Base-by-base conservation (phyloP, 2,113 vertebrate genomes). In the Lynx canadensis region DNA sequence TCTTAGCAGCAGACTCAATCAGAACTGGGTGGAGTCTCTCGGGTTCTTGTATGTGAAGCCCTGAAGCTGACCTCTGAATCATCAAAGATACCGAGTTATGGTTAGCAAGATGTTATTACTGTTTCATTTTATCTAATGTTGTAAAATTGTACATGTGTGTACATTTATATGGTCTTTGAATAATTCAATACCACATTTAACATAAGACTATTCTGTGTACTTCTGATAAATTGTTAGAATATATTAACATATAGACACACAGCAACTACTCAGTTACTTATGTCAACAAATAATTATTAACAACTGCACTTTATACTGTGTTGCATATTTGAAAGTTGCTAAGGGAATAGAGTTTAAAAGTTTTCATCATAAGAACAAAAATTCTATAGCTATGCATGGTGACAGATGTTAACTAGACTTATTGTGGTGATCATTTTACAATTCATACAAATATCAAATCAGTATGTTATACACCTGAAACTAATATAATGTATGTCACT, bases 211-310 rank as follows among this genome's bases (percentile, higher is more conserved):
- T 95, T 83, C 33, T 88, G 86, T 93, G 38, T 29, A 57, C 86
- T 83, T 52, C 50, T 92, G n/a, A 71, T 87, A 66, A 94, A 29
- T 25, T 83, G 1, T 89, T 91, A 73, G 21, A 95, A 10, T 80
- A 88, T 84, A 31, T 45, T 96, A 85, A 65, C 38, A 96, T 71
- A 89, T n/a, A 91, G 80, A 96, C 87, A 96, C 11, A 48, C n/a
- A 94, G 52, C 74, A 93, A 95, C 2, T 84, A 41, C 76, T 94
- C 19, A 83, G 18, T 91, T 95, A 63, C 36, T 90, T 80, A 92
- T 83, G 93, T 80, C 81, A 82, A 60, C 25, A 93, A 85, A 87
- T 91, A 69, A 80, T 55, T 81, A 57, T 27, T 94, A 41, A 18
- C 74, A 79, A 79, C 45, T 79, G 15, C 21, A n/a, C 48, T 52